phyloP scores from a whole-genome alignment of 2,797 vertebrate species.

The Coregonus suidteri region DNA sequence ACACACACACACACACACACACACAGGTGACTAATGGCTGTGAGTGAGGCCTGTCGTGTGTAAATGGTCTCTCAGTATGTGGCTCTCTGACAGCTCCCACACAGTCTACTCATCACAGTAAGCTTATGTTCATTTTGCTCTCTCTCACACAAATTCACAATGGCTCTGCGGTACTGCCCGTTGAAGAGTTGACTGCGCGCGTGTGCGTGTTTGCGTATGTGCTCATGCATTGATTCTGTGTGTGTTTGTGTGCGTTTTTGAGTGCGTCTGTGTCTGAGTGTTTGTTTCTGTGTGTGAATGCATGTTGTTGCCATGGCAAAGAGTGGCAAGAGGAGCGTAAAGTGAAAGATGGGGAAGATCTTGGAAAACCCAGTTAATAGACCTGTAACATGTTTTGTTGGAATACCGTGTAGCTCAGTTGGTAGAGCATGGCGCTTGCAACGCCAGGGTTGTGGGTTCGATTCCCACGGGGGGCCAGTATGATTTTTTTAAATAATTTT shows the following conservation, averaged over 20 bases:
- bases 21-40: slow-evolving; percentile 13
- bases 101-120: not conserved
- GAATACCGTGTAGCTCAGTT: too few relatives aligned
- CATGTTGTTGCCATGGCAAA: slow-evolving; percentile 35
- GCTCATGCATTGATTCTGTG: not conserved
- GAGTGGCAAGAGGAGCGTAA: not conserved
- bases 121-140: not conserved
- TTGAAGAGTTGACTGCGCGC: not conserved
- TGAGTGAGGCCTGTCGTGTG: slow-evolving; percentile 33
- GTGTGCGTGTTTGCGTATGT: not conserved
- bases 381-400: too few relatives aligned
- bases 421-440: too few relatives aligned
- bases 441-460: too few relatives aligned
- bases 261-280: not conserved
- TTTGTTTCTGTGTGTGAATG: not conserved
- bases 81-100: slow-evolving; percentile 1
- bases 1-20: slow-evolving; percentile 1
- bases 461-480: too few relatives aligned
- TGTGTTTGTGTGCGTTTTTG: not conserved
- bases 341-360: not conserved
- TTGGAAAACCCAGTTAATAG: not conserved
- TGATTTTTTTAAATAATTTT: too few relatives aligned
- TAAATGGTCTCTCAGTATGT: slow-evolving; percentile 3
- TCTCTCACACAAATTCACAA: slow-evolving; percentile 21
- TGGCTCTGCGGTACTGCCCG: not conserved